Conservation (phyloP, 2,888 invertebrate genomes). For the Chaitophorus viminalis region DNA sequence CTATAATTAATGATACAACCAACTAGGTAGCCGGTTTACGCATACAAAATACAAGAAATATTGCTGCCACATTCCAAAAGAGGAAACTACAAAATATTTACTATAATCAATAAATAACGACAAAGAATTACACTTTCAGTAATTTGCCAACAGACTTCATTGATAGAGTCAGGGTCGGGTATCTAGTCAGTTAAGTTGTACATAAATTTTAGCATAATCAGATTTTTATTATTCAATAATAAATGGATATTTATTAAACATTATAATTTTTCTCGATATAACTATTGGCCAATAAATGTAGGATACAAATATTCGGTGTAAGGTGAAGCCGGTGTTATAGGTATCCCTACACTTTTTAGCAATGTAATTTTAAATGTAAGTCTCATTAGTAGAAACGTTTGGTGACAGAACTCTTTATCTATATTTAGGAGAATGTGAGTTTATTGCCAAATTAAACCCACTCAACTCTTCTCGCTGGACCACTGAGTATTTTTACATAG, state of each 20-base stretch:
- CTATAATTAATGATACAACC: too few species aligned
- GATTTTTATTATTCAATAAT: neutral
- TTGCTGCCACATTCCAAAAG: too few species aligned
- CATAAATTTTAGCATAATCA: too few species aligned
- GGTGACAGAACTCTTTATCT: conserved; percentile 55
- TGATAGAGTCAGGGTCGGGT: too few species aligned
- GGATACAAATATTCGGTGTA: neutral
- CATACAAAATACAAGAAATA: too few species aligned
- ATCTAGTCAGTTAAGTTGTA: too few species aligned
- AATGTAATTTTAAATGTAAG: conserved; percentile 38
- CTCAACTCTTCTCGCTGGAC: conserved; percentile 50
- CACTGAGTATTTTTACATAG: conserved; percentile 40
- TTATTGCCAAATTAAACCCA: conserved; percentile 52
- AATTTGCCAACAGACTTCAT: too few species aligned
- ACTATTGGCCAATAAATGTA: too few species aligned
- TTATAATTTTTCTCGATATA: neutral
- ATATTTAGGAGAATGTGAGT: conserved; percentile 40
- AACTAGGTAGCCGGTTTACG: too few species aligned
- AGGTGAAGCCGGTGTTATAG: neutral
- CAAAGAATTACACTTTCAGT: too few species aligned
- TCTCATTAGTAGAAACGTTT: conserved; percentile 50
- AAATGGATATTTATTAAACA: neutral
- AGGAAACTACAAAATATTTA: too few species aligned
- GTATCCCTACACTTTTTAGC: neutral
- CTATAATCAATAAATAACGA: too few species aligned